Conservation (phyloP, 1,140 invertebrate species). For the Zelostemma sp. region DNA sequence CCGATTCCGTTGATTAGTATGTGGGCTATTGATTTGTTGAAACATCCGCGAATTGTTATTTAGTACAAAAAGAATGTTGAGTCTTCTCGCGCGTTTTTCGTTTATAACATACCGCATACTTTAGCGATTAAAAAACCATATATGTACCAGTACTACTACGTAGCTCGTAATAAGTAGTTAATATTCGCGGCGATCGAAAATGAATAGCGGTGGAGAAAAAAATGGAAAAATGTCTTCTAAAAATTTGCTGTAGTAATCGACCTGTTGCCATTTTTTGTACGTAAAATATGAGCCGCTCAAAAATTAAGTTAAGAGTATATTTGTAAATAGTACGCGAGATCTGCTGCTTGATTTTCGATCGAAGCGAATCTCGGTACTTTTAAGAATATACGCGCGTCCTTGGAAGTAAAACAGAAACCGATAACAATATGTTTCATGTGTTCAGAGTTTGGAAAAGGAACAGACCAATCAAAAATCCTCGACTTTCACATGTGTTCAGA, state of each 20-base stretch:
- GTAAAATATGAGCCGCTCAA: no score
- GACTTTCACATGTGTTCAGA: not conserved
- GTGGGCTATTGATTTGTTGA: constrained; percentile 54
- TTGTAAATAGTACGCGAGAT: no score
- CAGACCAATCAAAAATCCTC: not conserved
- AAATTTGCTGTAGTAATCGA: no score
- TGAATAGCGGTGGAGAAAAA: no score
- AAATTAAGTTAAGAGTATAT: no score
- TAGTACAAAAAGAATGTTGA: constrained; percentile 41
- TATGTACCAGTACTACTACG: no score
- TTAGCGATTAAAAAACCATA: no score
- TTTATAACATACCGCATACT: no score
- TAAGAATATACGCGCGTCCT: constrained; percentile 57
- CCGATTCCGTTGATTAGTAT: constrained; percentile 56
- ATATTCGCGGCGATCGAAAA: no score
- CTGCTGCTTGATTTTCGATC: constrained; percentile 33
- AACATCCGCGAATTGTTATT: constrained; percentile 44
- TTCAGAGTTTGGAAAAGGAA: constrained; percentile 60
- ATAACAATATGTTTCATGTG: constrained; percentile 65
- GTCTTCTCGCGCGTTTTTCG: constrained; percentile 22
- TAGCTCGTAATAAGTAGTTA: no score
- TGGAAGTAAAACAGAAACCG: constrained; percentile 42
- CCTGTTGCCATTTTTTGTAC: no score
- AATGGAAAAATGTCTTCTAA: no score
- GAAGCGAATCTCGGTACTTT: constrained; percentile 43